These are phyloP conservation scores for Dasyornis broadbenti DNA, from an alignment of 2,113 vertebrate species.

Conservation along the genomic window DNA sequence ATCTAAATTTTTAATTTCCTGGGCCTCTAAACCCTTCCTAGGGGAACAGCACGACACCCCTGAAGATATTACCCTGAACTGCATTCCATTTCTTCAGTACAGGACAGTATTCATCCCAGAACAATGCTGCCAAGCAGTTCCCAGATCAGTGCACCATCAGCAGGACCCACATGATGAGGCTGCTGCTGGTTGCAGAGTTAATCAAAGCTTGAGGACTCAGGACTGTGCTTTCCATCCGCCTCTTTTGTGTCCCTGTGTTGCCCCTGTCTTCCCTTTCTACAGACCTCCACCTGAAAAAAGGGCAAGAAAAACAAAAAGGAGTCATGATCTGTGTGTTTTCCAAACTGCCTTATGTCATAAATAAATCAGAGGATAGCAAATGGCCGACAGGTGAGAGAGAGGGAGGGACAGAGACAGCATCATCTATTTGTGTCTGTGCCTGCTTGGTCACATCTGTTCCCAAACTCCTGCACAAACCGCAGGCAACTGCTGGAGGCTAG, in stretches of 20 bases:
- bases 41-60: rapidly evolving
- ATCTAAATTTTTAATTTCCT: not conserved
- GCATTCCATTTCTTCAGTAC: not conserved
- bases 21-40: not conserved
- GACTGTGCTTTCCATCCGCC: not conserved
- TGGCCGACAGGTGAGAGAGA: not conserved
- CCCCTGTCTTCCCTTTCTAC: not conserved
- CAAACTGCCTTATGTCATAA: not conserved
- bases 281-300: not conserved
- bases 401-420: not conserved
- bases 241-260: rapidly evolving
- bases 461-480: not conserved
- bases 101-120: not conserved
- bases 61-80: not conserved
- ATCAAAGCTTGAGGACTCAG: not conserved
- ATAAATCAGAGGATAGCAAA: not conserved
- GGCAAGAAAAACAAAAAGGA: not conserved
- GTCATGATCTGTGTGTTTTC: not conserved
- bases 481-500: not conserved
- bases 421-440: not conserved
- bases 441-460: not conserved
- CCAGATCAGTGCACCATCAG: rapidly evolving
- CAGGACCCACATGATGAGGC: rapidly evolving
- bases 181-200: not conserved
- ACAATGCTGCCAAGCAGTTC: no score